phyloP scores from a whole-genome alignment of 1,140 invertebrate genomes.

The Protaetia brevitarsis region DNA sequence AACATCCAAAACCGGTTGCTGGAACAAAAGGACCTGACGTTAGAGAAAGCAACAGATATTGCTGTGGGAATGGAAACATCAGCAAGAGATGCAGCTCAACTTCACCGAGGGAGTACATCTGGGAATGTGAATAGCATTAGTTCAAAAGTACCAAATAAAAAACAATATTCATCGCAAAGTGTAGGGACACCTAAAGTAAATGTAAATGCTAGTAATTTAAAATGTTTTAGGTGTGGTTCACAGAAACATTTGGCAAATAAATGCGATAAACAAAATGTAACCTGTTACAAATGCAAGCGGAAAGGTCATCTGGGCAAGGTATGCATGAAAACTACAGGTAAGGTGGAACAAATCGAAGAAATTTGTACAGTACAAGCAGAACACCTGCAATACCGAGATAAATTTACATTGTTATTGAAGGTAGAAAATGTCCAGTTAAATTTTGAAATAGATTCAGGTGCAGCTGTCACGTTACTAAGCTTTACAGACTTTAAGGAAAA shows the following conservation, averaged over 20 bases:
- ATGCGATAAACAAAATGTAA: neutral
- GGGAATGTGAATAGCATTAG: neutral
- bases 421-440: neutral
- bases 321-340: neutral
- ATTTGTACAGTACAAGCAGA: neutral
- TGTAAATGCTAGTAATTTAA: neutral
- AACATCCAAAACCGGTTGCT: neutral
- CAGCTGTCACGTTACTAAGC: neutral
- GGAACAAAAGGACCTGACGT: neutral
- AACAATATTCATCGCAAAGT: neutral
- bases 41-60: neutral
- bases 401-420: too few relatives aligned
- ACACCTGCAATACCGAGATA: neutral
- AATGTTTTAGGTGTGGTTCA: constrained; percentile 6
- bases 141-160: neutral
- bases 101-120: neutral
- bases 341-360: neutral
- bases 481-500: neutral
- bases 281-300: neutral
- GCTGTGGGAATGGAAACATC: constrained; percentile 11
- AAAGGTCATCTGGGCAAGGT: neutral
- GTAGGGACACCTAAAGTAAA: neutral
- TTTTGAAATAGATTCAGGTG: constrained; percentile 10
- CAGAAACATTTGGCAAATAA: neutral
- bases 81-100: neutral